These are phyloP conservation scores for Drosophila sp. DNA, from an alignment of 1,140 invertebrate genomes.

Conservation along the genomic window DNA sequence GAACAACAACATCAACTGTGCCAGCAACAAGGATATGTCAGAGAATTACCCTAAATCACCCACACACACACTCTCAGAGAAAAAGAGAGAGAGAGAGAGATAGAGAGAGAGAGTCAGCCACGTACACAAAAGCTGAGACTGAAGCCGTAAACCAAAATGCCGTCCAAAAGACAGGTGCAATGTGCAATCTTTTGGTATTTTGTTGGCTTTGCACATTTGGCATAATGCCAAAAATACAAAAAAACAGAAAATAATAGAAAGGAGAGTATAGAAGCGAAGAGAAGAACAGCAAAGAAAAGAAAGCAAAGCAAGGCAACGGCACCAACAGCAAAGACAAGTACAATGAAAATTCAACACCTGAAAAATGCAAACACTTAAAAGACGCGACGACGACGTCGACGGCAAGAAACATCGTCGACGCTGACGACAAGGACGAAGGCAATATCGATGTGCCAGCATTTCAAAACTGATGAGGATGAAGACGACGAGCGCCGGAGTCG, in stretches of 20 bases:
- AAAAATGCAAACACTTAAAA: slow-evolving; percentile 79
- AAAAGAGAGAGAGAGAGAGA: slow-evolving; percentile 12
- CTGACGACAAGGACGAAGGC: slow-evolving; percentile 36
- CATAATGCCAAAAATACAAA: slow-evolving; percentile 77
- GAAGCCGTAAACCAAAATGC: slow-evolving; percentile 66
- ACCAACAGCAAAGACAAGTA: slow-evolving; percentile 65
- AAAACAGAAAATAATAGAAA: slow-evolving; percentile 42
- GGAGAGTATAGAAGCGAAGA: slow-evolving; percentile 1
- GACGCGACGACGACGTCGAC: slow-evolving; percentile 43
- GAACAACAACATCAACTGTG: slow-evolving; percentile 23
- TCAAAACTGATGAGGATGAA: slow-evolving; percentile 38
- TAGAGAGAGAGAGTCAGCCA: slow-evolving; percentile 2
- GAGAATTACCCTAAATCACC: slow-evolving; percentile 39
- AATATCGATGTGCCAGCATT: slow-evolving; percentile 45
- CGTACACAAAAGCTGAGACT: slow-evolving; percentile 49
- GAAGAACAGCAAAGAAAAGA: slow-evolving; percentile 28
- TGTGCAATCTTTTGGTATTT: slow-evolving; percentile 83
- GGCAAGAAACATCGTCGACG: slow-evolving; percentile 45
- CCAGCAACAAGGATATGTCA: slow-evolving; percentile 57
- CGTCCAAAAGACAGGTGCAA: slow-evolving; percentile 75
- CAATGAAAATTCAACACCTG: slow-evolving; percentile 83
- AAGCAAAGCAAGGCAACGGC: slow-evolving; percentile 69
- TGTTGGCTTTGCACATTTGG: slow-evolving; percentile 82
- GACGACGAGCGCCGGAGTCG: slow-evolving; percentile 24
- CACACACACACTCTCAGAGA: slow-evolving; percentile 19